A percentile compares a stretch with the other conserved stretches of the same genome.
Conservation (phyloP, 2,113 vertebrate species). For the Charina bottae region DNA sequence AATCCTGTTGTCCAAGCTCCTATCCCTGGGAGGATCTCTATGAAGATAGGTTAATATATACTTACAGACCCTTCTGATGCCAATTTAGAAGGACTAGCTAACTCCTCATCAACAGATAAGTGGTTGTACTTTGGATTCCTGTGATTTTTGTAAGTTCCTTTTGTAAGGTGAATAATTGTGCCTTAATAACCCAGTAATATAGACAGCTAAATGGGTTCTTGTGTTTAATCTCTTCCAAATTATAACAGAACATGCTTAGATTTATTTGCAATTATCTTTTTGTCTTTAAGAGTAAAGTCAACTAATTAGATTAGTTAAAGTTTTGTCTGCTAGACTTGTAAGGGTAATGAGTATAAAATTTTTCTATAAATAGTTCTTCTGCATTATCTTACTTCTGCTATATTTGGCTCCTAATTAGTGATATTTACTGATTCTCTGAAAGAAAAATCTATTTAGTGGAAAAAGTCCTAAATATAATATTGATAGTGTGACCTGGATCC, state of each 20-base stretch:
- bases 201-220: neutral
- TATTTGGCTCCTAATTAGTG: constrained; percentile 57
- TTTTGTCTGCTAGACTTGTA: constrained; percentile 41
- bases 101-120: neutral
- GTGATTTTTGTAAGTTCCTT: neutral
- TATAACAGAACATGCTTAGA: neutral
- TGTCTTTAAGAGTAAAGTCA: neutral
- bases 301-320: constrained; percentile 30
- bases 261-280: constrained; percentile 14
- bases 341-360: constrained; percentile 56
- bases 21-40: neutral
- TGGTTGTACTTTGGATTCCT: neutral
- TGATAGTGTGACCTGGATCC: constrained; percentile 46
- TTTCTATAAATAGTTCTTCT: constrained; percentile 59
- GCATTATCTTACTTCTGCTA: constrained; percentile 56
- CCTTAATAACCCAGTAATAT: constrained; percentile 8
- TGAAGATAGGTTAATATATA: neutral
- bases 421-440: constrained; percentile 35
- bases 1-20: neutral
- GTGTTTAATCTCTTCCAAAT: neutral
- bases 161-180: neutral
- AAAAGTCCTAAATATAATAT: constrained; percentile 50
- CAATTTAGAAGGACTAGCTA: neutral
- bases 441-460: constrained; percentile 37
- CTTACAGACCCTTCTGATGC: neutral